Base-by-base conservation (phyloP, 2,113 vertebrate species). In the Xiphophorus couchianus region DNA sequence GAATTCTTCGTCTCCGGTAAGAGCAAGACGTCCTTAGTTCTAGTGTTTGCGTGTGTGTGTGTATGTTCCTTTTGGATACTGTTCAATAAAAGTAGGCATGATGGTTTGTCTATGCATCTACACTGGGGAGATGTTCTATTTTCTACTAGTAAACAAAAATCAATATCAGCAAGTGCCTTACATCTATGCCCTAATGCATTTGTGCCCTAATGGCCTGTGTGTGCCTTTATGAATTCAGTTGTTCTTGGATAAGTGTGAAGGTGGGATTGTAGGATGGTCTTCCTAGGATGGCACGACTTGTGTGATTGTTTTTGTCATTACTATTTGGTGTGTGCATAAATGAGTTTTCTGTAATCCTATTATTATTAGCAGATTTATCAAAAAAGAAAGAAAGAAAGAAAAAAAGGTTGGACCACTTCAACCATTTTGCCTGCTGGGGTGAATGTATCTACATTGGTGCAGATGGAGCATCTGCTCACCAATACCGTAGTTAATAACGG, bases 71-170 rank as follows among this genome's bases (percentile, higher is more conserved):
- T 25, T 77, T 64, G 62, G 1, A 29, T 67, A 37, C 10, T 13
- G n/a, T 63, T 74, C 72, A 12, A 48, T 67, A 76, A 84, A 89
- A 82, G 66, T 44, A 71, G 54, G 74, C 65, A 54, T 69, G 81
- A 80, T 74, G 37, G 77, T 73, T 83, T 67, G 62, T 84, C 69
- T 73, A 69, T 60, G 51, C 68, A 44, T 62, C 22, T 29, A 65
- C 10, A 1, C 51, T 70, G 63, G 54, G 69, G 73, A 80, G 79
- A 63, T 63, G 29, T 73, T 77, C 74, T 75, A 81, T 78, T 78
- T 84, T 86, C 76, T 76, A 61, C 54, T 71, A 70, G 80, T 81
- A 82, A 83, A 82, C 48, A 84, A 74, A 85, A 90, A 89, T 87
- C 88, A 76, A 82, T 88, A 69, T 22, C 58, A 76, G 62, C 62